phyloP scores from a whole-genome alignment of 2,797 vertebrate species.

The Bradypus variegatus region DNA sequence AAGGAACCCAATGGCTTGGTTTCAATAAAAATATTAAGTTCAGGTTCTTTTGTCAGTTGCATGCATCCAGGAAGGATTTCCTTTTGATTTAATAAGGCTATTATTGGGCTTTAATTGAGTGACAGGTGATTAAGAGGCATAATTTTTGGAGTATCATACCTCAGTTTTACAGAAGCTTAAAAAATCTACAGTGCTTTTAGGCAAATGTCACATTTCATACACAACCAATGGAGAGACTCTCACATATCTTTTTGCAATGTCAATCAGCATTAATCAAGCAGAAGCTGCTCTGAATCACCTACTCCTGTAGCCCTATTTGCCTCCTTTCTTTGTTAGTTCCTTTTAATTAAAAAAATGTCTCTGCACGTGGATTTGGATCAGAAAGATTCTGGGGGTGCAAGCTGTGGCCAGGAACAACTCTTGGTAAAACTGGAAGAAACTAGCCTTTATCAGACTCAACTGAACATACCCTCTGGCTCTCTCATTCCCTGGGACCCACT shows the following conservation, averaged over 20 bases:
- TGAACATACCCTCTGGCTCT: background rate
- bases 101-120: conserved; percentile 65
- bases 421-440: background rate
- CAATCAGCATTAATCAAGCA: conserved; percentile 35
- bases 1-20: conserved; percentile 51
- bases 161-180: conserved; percentile 45
- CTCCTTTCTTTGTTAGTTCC: conserved; percentile 1
- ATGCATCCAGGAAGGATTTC: conserved; percentile 46
- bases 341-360: conserved; percentile 31
- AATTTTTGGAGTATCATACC: conserved; percentile 42
- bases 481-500: background rate
- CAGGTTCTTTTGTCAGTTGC: conserved; percentile 40
- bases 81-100: conserved; percentile 57
- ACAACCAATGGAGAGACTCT: background rate
- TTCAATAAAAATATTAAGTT: conserved; percentile 56
- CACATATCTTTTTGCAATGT: background rate
- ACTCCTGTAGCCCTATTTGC: background rate
- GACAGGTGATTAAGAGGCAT: conserved; percentile 52
- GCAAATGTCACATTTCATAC: background rate
- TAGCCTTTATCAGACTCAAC: background rate
- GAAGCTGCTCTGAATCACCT: background rate
- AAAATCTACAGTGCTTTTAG: conserved; percentile 12
- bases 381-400: conserved; percentile 20
- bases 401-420: background rate
- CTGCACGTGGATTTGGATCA: background rate